phyloP scores from a whole-genome alignment of 2,797 vertebrate species.

The Notolepis coatsorum region DNA sequence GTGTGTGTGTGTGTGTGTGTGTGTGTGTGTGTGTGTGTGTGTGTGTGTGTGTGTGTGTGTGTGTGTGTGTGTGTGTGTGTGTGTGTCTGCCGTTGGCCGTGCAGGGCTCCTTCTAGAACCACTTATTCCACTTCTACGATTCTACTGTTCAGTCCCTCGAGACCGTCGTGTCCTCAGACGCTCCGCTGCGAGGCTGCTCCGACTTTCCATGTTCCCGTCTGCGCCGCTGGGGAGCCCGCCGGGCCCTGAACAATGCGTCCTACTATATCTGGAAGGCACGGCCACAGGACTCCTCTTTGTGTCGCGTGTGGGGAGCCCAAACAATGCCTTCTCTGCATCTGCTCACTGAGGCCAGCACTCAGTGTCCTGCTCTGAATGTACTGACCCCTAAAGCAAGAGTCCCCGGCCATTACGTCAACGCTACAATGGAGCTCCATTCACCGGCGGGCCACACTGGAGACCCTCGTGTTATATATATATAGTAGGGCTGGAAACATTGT shows the following conservation, averaged over 20 bases:
- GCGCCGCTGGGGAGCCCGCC: neutral
- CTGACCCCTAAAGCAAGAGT: slow-evolving; percentile 41
- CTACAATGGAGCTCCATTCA: slow-evolving; percentile 57
- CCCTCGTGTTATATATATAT: slow-evolving; percentile 10
- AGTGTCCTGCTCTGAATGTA: slow-evolving; percentile 32
- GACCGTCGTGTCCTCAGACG: too few relatives aligned
- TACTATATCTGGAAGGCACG: slow-evolving; percentile 20
- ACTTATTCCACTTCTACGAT: too few relatives aligned
- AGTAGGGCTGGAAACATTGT: slow-evolving; percentile 34
- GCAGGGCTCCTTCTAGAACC: neutral
- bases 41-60: slow-evolving; percentile 7
- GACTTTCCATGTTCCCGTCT: neutral
- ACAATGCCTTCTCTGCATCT: slow-evolving; percentile 45
- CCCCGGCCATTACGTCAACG: slow-evolving; percentile 53
- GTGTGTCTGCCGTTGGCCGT: too few relatives aligned
- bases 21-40: slow-evolving; percentile 15
- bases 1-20: slow-evolving; percentile 13
- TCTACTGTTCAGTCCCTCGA: too few relatives aligned
- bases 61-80: neutral
- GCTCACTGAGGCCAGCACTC: slow-evolving; percentile 34
- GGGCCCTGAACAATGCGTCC: slow-evolving; percentile 29
- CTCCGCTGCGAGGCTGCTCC: too few relatives aligned
- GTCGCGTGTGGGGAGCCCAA: slow-evolving; percentile 34
- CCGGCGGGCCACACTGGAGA: slow-evolving; percentile 15
- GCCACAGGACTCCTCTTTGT: slow-evolving; percentile 30